Conservation (phyloP, 2,888 invertebrate species). For the Tetheella fluctuosa region DNA sequence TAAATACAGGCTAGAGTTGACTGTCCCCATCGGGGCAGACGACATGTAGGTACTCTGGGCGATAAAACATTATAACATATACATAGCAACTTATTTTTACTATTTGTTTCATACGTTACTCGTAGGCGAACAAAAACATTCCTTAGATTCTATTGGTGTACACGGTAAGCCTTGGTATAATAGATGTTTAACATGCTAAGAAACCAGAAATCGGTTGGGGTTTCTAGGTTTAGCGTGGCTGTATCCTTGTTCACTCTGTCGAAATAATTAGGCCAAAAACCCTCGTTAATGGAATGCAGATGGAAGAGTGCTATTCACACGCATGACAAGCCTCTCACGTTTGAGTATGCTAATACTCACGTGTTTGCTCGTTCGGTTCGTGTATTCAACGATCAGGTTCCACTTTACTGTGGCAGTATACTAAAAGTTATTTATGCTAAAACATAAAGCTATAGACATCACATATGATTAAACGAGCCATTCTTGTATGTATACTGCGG, state of each 20-base stretch:
- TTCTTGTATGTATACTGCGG: neutral
- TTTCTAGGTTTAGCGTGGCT: neutral
- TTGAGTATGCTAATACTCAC: constrained; percentile 5
- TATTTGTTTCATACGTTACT: no score
- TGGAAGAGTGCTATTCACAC: neutral
- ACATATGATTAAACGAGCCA: neutral
- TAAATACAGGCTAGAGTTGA: no score
- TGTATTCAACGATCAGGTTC: neutral
- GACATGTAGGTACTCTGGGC: no score
- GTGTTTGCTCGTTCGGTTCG: neutral
- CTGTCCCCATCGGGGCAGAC: no score
- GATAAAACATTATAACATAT: no score
- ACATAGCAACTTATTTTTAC: no score
- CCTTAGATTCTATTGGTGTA: no score
- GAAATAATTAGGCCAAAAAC: neutral
- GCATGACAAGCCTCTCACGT: neutral
- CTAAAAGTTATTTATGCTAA: neutral
- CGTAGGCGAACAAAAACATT: no score
- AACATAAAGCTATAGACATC: neutral
- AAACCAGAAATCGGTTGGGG: neutral
- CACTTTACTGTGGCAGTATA: neutral
- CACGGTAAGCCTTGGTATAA: no score
- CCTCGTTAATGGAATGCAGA: neutral
- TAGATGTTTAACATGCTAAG: no score
- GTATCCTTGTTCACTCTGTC: neutral